A percentile compares a stretch with the other conserved stretches of the same genome.
Evolutionary conservation across 2,888 invertebrate species (phyloP).

Genomic region (Yponomeuta plumbellus): DNA sequence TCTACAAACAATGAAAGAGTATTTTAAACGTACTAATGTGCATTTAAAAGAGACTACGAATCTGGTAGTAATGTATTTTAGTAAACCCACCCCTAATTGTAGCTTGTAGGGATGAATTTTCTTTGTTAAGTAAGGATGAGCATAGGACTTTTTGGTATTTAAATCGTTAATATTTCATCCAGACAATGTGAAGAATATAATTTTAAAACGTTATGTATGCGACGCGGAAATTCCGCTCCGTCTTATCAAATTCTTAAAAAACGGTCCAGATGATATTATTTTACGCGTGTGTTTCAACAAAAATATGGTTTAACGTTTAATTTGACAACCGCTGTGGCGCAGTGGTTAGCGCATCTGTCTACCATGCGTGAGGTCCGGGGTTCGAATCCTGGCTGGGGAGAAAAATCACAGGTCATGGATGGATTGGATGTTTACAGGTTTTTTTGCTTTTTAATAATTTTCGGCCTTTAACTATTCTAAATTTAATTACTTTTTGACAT

Average conservation of each 20-base stretch:
- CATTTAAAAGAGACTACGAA: neutral
- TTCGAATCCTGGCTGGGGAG: too few species aligned
- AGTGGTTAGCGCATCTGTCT: too few species aligned
- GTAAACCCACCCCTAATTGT: neutral
- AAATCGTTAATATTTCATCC: constrained; percentile 6
- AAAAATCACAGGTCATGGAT: too few species aligned
- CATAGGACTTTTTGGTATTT: neutral
- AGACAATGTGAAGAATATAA: constrained; percentile 13
- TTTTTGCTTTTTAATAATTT: too few species aligned
- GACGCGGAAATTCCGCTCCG: neutral
- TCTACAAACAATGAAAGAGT: neutral
- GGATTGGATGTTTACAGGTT: too few species aligned
- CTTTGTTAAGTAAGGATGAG: neutral
- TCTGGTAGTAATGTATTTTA: neutral
- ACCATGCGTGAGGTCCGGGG: too few species aligned
- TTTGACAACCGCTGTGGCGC: too few species aligned
- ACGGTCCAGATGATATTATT: neutral
- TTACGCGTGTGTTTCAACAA: neutral
- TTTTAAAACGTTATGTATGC: constrained; percentile 7
- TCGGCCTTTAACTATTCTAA: too few species aligned
- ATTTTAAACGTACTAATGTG: constrained; percentile 1
- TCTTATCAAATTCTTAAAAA: constrained; percentile 7
- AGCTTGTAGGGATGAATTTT: neutral
- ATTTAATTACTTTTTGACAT: too few species aligned
- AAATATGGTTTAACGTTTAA: neutral